Percentiles rank a stretch among this genome's conserved stretches.
These are phyloP conservation scores for Morpho deidamia DNA, from an alignment of 2,888 invertebrate genomes.

Conservation along the genomic window DNA sequence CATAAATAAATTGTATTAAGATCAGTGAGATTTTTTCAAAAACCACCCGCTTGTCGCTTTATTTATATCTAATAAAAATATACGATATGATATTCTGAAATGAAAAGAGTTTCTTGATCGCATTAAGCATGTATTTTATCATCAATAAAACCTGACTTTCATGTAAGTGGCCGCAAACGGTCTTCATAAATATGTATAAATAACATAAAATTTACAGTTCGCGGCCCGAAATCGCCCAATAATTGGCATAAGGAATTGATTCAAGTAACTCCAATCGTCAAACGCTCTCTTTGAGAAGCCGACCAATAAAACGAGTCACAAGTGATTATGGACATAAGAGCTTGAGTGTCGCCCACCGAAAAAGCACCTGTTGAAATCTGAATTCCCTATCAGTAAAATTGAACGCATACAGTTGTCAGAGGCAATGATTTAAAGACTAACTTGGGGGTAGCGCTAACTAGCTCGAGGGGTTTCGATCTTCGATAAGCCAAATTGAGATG, in stretches of 20 bases:
- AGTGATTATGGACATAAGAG: slow-evolving; percentile 53
- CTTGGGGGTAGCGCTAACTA: slow-evolving; percentile 55
- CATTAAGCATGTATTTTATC: not conserved
- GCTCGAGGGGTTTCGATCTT: slow-evolving; percentile 63
- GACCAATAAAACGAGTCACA: slow-evolving; percentile 40
- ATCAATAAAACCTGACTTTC: not conserved
- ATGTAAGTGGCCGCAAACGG: not conserved
- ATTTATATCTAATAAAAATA: too few relatives aligned
- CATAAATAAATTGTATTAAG: too few relatives aligned
- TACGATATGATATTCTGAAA: too few relatives aligned
- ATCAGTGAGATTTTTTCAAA: too few relatives aligned
- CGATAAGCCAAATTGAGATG: slow-evolving; percentile 75
- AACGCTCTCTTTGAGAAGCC: slow-evolving; percentile 36
- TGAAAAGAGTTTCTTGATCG: not conserved
- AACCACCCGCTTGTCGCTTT: too few relatives aligned
- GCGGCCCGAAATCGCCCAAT: slow-evolving; percentile 15
- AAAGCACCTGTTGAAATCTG: slow-evolving; percentile 52
- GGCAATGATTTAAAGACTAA: slow-evolving; percentile 56
- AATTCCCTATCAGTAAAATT: slow-evolving; percentile 49
- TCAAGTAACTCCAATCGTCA: slow-evolving; percentile 26
- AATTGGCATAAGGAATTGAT: slow-evolving; percentile 28
- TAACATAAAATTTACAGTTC: not conserved
- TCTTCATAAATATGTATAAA: not conserved
- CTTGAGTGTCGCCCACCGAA: slow-evolving; percentile 49
- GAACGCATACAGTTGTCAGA: slow-evolving; percentile 62